These are phyloP conservation scores for Dryobotodes eremita DNA, from an alignment of 2,888 invertebrate species.

Conservation along the genomic window DNA sequence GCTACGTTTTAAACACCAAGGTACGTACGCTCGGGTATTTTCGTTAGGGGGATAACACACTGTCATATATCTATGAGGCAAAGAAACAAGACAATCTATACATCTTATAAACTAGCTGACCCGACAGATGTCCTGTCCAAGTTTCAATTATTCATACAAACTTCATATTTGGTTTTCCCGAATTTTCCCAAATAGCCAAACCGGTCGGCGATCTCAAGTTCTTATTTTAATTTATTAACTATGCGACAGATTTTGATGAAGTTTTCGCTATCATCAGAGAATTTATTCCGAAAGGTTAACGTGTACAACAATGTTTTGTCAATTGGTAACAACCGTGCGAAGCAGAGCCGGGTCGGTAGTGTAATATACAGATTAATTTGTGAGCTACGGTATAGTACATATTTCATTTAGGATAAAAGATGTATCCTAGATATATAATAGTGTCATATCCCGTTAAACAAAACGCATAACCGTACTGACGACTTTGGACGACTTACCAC, in stretches of 20 bases:
- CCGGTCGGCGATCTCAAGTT: too few species aligned
- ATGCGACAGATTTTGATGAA: not conserved
- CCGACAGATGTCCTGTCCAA: too few species aligned
- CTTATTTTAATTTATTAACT: too few species aligned
- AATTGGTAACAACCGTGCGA: not conserved
- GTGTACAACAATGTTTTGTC: not conserved
- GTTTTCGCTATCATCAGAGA: not conserved
- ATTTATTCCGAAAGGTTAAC: not conserved
- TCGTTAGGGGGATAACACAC: not conserved
- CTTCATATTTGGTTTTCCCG: too few species aligned
- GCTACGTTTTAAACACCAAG: slow-evolving; percentile 80
- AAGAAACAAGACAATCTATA: not conserved
- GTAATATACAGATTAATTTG: not conserved
- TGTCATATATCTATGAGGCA: not conserved
- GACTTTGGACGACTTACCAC: not conserved
- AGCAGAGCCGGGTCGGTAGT: not conserved
- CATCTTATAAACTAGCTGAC: not conserved
- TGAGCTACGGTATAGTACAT: not conserved
- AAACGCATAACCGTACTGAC: not conserved
- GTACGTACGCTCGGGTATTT: slow-evolving; percentile 8
- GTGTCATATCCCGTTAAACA: not conserved
- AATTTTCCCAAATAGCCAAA: too few species aligned
- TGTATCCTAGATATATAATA: not conserved
- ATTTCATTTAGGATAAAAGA: not conserved
- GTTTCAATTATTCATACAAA: too few species aligned